A percentile compares a stretch with the other conserved stretches of the same genome.
phyloP scores from a whole-genome alignment of 2,888 invertebrate genomes.

The Rhamnusium bicolor region DNA sequence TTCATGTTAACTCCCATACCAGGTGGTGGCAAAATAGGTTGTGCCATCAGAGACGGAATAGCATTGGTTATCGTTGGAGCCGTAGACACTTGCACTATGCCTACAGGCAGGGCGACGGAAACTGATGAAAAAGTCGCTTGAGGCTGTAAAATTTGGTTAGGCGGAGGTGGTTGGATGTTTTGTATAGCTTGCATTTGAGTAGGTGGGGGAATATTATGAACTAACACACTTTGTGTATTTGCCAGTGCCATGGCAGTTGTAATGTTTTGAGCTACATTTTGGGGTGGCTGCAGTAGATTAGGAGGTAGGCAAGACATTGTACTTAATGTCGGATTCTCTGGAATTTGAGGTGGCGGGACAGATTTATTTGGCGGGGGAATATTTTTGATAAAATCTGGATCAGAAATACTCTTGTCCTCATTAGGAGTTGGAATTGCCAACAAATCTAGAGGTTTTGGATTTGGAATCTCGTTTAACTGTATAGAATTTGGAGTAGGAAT shows the following conservation, averaged over 20 bases:
- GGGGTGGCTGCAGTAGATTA: slow-evolving; percentile 33
- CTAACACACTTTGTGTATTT: slow-evolving; percentile 59
- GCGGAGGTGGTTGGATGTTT: slow-evolving; percentile 28
- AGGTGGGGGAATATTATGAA: slow-evolving; percentile 58
- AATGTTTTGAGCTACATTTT: slow-evolving; percentile 35
- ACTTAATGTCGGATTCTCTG: slow-evolving; percentile 50
- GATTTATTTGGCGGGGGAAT: slow-evolving; percentile 71
- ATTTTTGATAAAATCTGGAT: slow-evolving; percentile 69
- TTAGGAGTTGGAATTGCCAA: slow-evolving; percentile 74
- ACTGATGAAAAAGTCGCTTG: slow-evolving; percentile 53
- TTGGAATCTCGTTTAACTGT: slow-evolving; percentile 76
- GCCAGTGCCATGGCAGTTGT: slow-evolving; percentile 42
- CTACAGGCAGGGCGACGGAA: slow-evolving; percentile 58
- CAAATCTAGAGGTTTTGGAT: slow-evolving; percentile 76
- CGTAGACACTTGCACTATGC: slow-evolving; percentile 54
- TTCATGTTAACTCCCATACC: slow-evolving; percentile 59
- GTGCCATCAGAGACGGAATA: slow-evolving; percentile 69
- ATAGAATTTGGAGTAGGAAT: slow-evolving; percentile 77
- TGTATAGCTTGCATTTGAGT: slow-evolving; percentile 45
- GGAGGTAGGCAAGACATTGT: slow-evolving; percentile 21
- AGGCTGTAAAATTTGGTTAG: slow-evolving; percentile 35
- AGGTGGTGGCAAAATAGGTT: slow-evolving; percentile 68
- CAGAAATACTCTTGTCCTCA: slow-evolving; percentile 63
- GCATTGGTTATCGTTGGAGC: slow-evolving; percentile 51
- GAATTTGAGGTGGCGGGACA: slow-evolving; percentile 67